Base-by-base conservation (phyloP, 2,797 vertebrate species). In the Lepus oiostolus region DNA sequence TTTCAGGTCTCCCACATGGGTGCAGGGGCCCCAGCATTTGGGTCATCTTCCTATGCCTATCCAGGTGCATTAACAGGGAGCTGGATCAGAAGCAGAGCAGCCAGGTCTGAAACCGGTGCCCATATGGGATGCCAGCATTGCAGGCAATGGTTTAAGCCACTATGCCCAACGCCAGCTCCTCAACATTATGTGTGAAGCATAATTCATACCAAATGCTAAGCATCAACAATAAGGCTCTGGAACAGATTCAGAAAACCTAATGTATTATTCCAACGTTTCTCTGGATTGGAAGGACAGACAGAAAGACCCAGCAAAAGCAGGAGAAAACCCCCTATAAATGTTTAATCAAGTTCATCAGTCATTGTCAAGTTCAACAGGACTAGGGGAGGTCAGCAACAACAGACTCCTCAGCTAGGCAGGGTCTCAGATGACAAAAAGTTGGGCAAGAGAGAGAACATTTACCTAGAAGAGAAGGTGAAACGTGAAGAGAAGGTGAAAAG, bases 181-280 rank as follows among this genome's bases (percentile, higher is more conserved):
- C 84, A 95, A 68, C 50, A 95, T 91, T n/a, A 62, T 90, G 71
- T 92, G 68, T 94, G 82, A 92, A 95, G 17, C 47, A 93, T 22
- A 93, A 75, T 93, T 92, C 32, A 84, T 79, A 93, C 10, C 70
- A 92, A 96, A 96, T 83, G 70, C 22, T 88, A 90, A 82, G 63
- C 85, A 86, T 85, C 65, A 93, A 91, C 35, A 93, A 47, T 82
- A 67, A 91, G 19, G 63, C n/a, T 90, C 35, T 94, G 67, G 68
- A 95, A 62, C 52, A 94, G n/a, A 96, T 42, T 38, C 80, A 96
- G 88, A 97, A 89, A 89, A 84, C 32, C 5, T 42, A 80, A 47
- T 28, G 13, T 89, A 63, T 90, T 71, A 94, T 5, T 88, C 30
- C 42, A 91, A 86, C 13, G 42, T 81, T 82, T 83, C 81, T 92